Base-by-base conservation (phyloP, 2,888 invertebrate species). In the Junonia oenone region DNA sequence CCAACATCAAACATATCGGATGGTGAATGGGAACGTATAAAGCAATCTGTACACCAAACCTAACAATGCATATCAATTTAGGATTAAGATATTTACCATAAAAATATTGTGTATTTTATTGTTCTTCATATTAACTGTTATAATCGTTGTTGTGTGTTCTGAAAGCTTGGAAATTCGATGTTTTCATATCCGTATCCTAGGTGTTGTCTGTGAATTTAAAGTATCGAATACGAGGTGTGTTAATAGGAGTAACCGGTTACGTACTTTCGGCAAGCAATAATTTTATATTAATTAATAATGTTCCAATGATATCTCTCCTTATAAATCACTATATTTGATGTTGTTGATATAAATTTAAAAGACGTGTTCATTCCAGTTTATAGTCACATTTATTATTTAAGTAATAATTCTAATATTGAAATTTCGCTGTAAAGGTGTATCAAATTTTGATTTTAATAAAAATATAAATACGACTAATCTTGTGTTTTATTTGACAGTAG, bases 301-400 rank as follows among this genome's bases (percentile, higher is more conserved):
- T 71, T 68, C 26, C 22, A 43, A 43, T 26, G 22, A 26, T 43
- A 43, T 13, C 51, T 45, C 55, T 66, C 68, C 67, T 68, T 51
- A 50, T 55, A 67, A n/a, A 33, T 33, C 31, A 33, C 4, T 33
- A 55, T 52, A 57, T 27, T 51, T 45, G 40, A 38, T 38, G 38
- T 54, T 54, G 38, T 49, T 48, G 14, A 51, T 50, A 33, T 56
- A 52, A 45, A 31, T 51, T 57, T 52, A 56, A 46, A 56, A 51
- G 50, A 63, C 53, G 56, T 63, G 58, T 68, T 65, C 52, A 63
- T 61, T 60, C 55, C 45, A 63, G 82, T 85, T 85, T 83, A 80
- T 68, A 81, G 90, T 90, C 90, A 90, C 90, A 90, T 90, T 89
- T 90, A 84, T 86, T 89, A 85, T 85, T 78, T 73, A 69, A 67